These are phyloP conservation scores for Hydrochoerus hydrochaeris DNA, from an alignment of 2,113 vertebrate genomes.

Conservation along the genomic window DNA sequence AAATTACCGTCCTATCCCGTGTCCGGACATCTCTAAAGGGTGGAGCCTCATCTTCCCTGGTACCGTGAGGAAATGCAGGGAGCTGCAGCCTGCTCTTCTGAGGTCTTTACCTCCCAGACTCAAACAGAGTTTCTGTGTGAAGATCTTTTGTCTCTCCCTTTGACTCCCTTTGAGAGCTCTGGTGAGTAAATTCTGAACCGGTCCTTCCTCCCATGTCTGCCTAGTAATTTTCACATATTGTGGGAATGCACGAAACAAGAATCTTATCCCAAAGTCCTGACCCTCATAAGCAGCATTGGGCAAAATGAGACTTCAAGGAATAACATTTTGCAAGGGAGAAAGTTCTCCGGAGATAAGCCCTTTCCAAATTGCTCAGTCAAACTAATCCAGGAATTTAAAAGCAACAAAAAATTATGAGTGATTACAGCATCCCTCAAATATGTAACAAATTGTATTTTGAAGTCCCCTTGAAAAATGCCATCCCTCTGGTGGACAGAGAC, in stretches of 20 bases:
- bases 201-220: not conserved
- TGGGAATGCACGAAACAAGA: constrained; percentile 8
- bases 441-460: constrained; percentile 49
- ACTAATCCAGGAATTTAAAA: constrained; percentile 60
- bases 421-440: constrained; percentile 56
- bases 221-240: not conserved
- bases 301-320: constrained; percentile 7
- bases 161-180: not conserved
- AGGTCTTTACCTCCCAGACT: not conserved
- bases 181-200: not conserved
- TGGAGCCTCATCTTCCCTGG: not conserved
- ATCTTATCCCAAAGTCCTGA: not conserved
- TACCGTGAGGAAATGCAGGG: not conserved
- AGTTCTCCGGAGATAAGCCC: not conserved
- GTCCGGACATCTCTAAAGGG: not conserved
- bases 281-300: not conserved
- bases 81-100: fast-evolving
- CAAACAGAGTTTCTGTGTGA: not conserved
- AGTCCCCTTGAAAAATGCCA: constrained; percentile 23
- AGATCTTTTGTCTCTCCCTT: not conserved
- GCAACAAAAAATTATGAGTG: constrained; percentile 62
- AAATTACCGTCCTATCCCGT: not conserved
- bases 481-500: constrained; percentile 19
- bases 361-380: constrained; percentile 8
- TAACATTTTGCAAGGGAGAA: not conserved